phyloP scores from a whole-genome alignment of 2,888 invertebrate genomes.

The Trileptium ribeirensis region DNA sequence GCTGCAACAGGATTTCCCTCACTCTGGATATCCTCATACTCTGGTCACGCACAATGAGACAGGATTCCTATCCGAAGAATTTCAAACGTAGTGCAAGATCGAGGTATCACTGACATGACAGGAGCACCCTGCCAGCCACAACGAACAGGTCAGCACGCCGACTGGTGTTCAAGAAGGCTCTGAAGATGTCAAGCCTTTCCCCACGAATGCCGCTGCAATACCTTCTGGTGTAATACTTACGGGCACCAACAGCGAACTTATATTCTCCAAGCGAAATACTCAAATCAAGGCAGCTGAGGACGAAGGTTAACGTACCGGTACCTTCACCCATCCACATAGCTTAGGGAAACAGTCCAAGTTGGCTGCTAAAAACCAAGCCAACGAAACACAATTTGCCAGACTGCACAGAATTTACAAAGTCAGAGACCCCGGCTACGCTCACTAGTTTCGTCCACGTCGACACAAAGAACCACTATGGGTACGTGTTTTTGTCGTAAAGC shows the following conservation, averaged over 20 bases:
- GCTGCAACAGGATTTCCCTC: slow-evolving; percentile 33
- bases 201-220: slow-evolving; percentile 21
- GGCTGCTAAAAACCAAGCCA: not conserved
- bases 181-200: slow-evolving; percentile 26
- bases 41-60: slow-evolving; percentile 40
- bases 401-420: not conserved
- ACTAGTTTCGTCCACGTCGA: slow-evolving; percentile 20
- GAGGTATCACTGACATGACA: slow-evolving; percentile 16
- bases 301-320: not conserved
- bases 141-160: slow-evolving; percentile 20
- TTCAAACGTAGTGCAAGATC: not conserved
- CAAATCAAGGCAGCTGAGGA: slow-evolving; percentile 17
- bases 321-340: slow-evolving; percentile 17
- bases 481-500: slow-evolving; percentile 21
- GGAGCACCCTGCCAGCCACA: slow-evolving; percentile 39
- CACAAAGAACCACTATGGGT: slow-evolving; percentile 22
- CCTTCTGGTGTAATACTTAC: slow-evolving; percentile 25
- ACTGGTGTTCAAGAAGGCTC: slow-evolving; percentile 34
- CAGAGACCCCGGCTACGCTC: slow-evolving; percentile 5
- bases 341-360: slow-evolving; percentile 18
- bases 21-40: slow-evolving; percentile 34
- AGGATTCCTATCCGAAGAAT: slow-evolving; percentile 27
- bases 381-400: not conserved
- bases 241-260: slow-evolving; percentile 13
- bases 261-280: slow-evolving; percentile 27